Evolutionary conservation across 2,797 vertebrate genomes (phyloP), one percentile per base, ranked within the genome.

Genomic region (Morelia viridis): DNA sequence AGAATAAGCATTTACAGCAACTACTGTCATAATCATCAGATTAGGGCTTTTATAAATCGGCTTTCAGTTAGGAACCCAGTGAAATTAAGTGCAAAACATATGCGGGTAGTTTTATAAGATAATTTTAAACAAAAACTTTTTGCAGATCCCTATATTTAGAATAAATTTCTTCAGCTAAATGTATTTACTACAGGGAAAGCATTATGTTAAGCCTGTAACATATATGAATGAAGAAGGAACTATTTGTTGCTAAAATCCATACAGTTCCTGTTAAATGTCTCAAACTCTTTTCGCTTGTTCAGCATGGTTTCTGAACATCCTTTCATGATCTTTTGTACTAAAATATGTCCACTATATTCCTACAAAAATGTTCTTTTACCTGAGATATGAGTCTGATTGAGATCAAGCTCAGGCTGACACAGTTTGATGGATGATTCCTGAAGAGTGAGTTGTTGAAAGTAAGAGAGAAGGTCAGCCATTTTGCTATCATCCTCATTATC

Each of bases 361-460:
- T 50, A 0, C 0, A 89, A 53, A 64, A 15, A 87, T 17, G 92
- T 60, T 87, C 17, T 89, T 95, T 94, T 96, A 99, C 99, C 98
- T 97, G 99, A 99, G 95, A 99, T 99, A 97, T 99, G 99, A 91
- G 97, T 97, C 95, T 98, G 99, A 95, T 95, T 98, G 95, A 97
- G 96, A 93, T 99, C 98, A 17, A 98, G 94, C 95, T 99, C 98
- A 85, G 98, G 98, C 96, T 98, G 98, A 96, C 99, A 99, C 94
- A 99, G 98, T 98, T 99, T 99, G 96, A 98, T 98, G 94, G 97
- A 96, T 76, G 97, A 97, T 94, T 98, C 98, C 97, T 98, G 98
- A 96, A 99, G 96, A 17, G 97, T 98, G 94, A 99, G 97, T 95
- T 99, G 98, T 93, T 99, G 98, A 96, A 99, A 99, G 97, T 98